These are phyloP conservation scores for Gymnocheta viridis DNA, from an alignment of 2,888 invertebrate species.

Conservation along the genomic window DNA sequence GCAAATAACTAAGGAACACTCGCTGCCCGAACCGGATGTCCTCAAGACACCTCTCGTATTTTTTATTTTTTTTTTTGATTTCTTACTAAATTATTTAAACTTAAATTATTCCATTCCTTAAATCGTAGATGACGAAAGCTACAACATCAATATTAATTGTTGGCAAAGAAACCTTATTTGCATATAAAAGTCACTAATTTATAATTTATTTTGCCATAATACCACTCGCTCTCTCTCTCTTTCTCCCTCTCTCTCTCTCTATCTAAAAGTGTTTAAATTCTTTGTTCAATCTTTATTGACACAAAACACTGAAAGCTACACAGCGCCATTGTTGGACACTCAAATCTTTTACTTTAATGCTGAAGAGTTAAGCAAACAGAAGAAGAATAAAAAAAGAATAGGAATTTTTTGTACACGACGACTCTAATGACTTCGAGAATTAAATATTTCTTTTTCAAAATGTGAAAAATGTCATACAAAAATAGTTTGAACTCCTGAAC, in stretches of 20 bases:
- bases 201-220: slow-evolving; percentile 51
- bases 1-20: no score
- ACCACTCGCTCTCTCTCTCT: no score
- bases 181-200: not conserved
- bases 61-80: no score
- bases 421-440: not conserved
- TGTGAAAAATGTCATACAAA: slow-evolving; percentile 38
- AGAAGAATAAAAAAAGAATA: not conserved
- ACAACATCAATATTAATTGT: no score
- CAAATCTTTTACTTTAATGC: slow-evolving; percentile 17
- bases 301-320: slow-evolving; percentile 24
- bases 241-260: no score
- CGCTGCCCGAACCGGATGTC: no score
- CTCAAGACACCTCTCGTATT: no score
- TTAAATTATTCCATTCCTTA: no score
- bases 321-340: slow-evolving; percentile 25
- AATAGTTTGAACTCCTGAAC: slow-evolving; percentile 5
- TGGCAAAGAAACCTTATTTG: not conserved
- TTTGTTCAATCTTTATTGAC: slow-evolving; percentile 40
- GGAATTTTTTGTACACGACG: slow-evolving; percentile 13
- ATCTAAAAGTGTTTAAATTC: slow-evolving; percentile 40
- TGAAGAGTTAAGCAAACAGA: slow-evolving; percentile 51
- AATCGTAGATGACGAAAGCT: no score
- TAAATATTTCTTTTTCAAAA: not conserved
- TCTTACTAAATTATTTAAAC: no score